Evolutionary conservation across 2,113 vertebrate genomes (phyloP).

Genomic region (Oophaga pumilio): DNA sequence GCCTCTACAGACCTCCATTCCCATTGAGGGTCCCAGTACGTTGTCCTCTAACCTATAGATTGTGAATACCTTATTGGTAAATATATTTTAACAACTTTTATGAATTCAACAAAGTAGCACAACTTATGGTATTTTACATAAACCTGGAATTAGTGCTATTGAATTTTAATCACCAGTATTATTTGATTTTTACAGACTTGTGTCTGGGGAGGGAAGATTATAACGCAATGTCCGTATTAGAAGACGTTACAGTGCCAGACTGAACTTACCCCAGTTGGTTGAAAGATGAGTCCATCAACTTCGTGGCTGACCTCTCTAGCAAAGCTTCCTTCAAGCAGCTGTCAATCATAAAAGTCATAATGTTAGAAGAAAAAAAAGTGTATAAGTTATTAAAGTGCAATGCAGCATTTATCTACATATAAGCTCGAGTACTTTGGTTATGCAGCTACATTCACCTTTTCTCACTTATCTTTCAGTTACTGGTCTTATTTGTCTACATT

Average conservation of each 20-base stretch:
- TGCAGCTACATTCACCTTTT: not conserved
- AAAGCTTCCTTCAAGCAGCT: conserved; percentile 97
- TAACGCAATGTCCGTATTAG: not conserved
- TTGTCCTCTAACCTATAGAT: no score
- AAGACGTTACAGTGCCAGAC: not conserved
- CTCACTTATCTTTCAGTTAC: not conserved
- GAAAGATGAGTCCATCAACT: conserved; percentile 97
- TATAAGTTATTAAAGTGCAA: conserved; percentile 24
- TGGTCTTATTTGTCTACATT: no score
- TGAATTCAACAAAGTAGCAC: no score
- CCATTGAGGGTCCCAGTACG: no score
- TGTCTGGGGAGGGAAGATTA: not conserved
- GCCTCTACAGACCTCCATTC: no score
- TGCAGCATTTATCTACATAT: not conserved
- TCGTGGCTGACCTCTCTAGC: conserved; percentile 97
- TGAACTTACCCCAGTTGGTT: conserved; percentile 91
- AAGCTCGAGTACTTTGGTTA: not conserved
- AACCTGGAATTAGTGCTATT: no score
- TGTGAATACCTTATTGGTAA: no score
- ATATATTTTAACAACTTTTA: no score
- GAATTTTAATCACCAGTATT: no score
- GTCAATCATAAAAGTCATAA: conserved; percentile 62
- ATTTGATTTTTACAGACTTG: not conserved
- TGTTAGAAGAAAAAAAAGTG: not conserved
- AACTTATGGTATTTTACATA: no score